Percentiles rank a stretch among this genome's conserved stretches.
Conservation (phyloP, 2,888 invertebrate genomes). For the Theristus sp. region DNA sequence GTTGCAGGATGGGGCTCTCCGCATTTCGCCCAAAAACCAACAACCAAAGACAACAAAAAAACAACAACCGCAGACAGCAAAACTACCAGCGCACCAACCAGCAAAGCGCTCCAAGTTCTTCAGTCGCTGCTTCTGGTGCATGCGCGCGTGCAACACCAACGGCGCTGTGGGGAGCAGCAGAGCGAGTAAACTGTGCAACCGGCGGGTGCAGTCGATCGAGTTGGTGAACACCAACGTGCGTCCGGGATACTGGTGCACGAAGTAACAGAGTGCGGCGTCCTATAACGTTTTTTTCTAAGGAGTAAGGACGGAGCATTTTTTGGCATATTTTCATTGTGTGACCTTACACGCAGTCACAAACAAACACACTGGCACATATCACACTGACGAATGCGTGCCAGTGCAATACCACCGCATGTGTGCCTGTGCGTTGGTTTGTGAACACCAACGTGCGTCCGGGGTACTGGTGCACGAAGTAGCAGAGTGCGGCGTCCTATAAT, state of each 20-base stretch:
- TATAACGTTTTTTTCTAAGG: constrained; percentile 29
- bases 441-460: constrained; percentile 81
- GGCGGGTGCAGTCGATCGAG: constrained; percentile 67
- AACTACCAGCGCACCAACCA: constrained; percentile 20
- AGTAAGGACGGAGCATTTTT: background rate
- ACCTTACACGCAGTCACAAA: too few species aligned
- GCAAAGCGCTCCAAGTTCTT: constrained; percentile 68
- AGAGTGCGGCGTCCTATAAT: constrained; percentile 79
- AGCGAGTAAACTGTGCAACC: constrained; percentile 38
- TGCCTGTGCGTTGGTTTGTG: too few species aligned
- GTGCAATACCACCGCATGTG: too few species aligned
- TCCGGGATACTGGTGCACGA: constrained; percentile 62
- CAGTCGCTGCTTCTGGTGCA: constrained; percentile 80
- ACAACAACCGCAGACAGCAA: too few species aligned
- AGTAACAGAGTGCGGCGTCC: constrained; percentile 78
- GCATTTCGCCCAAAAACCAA: too few species aligned
- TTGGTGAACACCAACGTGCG: constrained; percentile 68
- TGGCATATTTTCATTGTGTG: too few species aligned
- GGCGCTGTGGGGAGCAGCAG: constrained; percentile 37
- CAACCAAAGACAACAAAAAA: too few species aligned
- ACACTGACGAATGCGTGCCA: too few species aligned
- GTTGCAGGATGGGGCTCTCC: too few species aligned
- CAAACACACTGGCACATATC: too few species aligned
- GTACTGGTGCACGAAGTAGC: constrained; percentile 66
- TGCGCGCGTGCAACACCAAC: constrained; percentile 44